phyloP scores from a whole-genome alignment of 2,888 invertebrate species.

The Leucoma salicis region DNA sequence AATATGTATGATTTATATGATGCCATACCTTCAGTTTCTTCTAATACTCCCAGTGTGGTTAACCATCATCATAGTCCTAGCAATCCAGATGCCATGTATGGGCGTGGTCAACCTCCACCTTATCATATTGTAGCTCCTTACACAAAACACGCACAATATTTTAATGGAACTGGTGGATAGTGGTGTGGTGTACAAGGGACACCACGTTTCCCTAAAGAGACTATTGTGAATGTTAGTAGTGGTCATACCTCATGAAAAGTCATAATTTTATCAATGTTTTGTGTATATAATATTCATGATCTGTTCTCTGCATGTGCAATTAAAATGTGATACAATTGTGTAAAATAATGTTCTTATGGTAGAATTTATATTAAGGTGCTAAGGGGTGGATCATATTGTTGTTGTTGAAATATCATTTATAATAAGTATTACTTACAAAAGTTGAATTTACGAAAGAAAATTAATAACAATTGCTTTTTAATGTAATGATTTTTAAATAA shows the following conservation, averaged over 20 bases:
- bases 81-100: slow-evolving; percentile 60
- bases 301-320: slow-evolving; percentile 72
- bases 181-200: slow-evolving; percentile 48
- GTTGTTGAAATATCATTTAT: slow-evolving; percentile 47
- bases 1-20: slow-evolving; percentile 78
- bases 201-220: slow-evolving; percentile 42
- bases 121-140: slow-evolving; percentile 92
- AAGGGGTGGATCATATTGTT: slow-evolving; percentile 52
- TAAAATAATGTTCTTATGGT: slow-evolving; percentile 51
- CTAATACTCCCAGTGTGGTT: slow-evolving; percentile 64
- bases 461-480: slow-evolving; percentile 34
- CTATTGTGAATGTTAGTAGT: slow-evolving; percentile 51
- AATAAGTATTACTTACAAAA: slow-evolving; percentile 38
- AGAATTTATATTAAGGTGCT: slow-evolving; percentile 70
- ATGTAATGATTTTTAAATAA: too few species aligned
- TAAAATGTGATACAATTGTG: slow-evolving; percentile 73
- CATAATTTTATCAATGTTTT: slow-evolving; percentile 32
- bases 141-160: slow-evolving; percentile 89
- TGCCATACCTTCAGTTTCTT: slow-evolving; percentile 58
- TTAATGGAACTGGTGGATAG: slow-evolving; percentile 80
- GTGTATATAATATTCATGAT: slow-evolving; percentile 29
- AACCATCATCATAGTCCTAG: slow-evolving; percentile 70
- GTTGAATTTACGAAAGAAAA: slow-evolving; percentile 34
- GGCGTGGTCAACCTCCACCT: slow-evolving; percentile 86
- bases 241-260: slow-evolving; percentile 28